Conservation (phyloP, 37 sponge, comb jelly and placozoan genomes). For the Beroe ovata region DNA sequence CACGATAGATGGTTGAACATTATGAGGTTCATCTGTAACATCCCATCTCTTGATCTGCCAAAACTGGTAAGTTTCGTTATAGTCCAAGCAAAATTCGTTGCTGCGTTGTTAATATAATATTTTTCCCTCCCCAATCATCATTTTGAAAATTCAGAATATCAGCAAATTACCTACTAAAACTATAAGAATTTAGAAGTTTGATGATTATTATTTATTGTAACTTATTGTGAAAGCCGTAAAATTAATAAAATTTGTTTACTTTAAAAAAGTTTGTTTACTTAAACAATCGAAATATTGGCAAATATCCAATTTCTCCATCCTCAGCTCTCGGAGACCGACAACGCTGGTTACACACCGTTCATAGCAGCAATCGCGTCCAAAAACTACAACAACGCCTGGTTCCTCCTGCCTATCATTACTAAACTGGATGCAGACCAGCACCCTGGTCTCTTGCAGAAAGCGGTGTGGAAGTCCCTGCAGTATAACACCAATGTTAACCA, state of each 20-base stretch:
- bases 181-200: no score
- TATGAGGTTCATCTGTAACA: constrained; percentile 41
- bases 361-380: constrained; percentile 58
- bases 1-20: constrained; percentile 55
- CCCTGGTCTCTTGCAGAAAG: constrained; percentile 22
- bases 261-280: no score
- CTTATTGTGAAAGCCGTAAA: no score
- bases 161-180: no score
- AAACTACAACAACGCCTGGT: constrained; percentile 66
- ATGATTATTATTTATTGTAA: no score
- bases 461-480: constrained; percentile 22
- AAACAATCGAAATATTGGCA: no score
- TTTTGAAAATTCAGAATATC: no score
- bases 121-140: no score
- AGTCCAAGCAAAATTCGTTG: no score
- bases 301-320: neutral
- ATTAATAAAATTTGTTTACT: no score
- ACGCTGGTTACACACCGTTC: constrained; percentile 61
- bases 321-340: constrained; percentile 26
- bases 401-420: constrained; percentile 12
- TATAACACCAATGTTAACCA: constrained; percentile 26
- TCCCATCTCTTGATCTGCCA: neutral
- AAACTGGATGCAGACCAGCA: neutral
- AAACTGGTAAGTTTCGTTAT: constrained; percentile 43
- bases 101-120: no score